Percentiles rank a stretch among this genome's conserved stretches.
These are phyloP conservation scores for Omphaloscelis lunosa DNA, from an alignment of 2,888 invertebrate genomes.

Conservation along the genomic window DNA sequence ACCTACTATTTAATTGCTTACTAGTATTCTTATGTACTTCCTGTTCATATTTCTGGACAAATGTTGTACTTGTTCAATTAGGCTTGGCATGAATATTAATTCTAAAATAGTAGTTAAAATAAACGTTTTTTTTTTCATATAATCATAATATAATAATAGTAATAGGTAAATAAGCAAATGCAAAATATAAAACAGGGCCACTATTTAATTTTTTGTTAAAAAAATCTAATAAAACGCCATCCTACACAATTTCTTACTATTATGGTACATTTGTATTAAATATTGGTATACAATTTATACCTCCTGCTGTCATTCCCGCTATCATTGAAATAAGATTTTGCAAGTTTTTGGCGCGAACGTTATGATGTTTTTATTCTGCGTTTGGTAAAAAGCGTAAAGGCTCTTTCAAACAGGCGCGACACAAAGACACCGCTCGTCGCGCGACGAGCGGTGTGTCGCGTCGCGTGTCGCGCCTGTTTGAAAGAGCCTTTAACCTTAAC, in stretches of 20 bases:
- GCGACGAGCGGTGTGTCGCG: too few relatives aligned
- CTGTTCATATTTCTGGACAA: slow-evolving; percentile 4
- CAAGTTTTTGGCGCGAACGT: slow-evolving; percentile 10
- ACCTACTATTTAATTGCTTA: slow-evolving; percentile 4
- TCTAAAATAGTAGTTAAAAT: not conserved
- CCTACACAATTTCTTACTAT: slow-evolving; percentile 43
- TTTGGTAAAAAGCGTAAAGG: not conserved
- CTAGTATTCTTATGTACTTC: slow-evolving; percentile 7
- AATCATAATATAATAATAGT: too few relatives aligned
- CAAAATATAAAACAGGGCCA: slow-evolving; percentile 23
- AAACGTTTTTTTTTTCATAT: not conserved
- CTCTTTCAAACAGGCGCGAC: too few relatives aligned
- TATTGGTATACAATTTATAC: slow-evolving; percentile 30
- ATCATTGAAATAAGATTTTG: slow-evolving; percentile 20
- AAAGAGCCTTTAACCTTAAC: too few relatives aligned
- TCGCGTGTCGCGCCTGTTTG: too few relatives aligned
- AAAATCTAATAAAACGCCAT: slow-evolving; percentile 39
- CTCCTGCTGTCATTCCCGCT: slow-evolving; percentile 51
- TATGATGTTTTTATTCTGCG: not conserved
- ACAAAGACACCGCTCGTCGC: too few relatives aligned
- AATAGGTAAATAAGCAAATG: slow-evolving; percentile 8
- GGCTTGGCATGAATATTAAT: not conserved
- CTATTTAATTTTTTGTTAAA: not conserved
- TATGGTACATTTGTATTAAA: slow-evolving; percentile 35
- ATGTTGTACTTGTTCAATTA: not conserved